Percentiles rank a stretch among this genome's conserved stretches.
phyloP scores from a whole-genome alignment of 2,797 vertebrate genomes.

The Lacerta viridis region DNA sequence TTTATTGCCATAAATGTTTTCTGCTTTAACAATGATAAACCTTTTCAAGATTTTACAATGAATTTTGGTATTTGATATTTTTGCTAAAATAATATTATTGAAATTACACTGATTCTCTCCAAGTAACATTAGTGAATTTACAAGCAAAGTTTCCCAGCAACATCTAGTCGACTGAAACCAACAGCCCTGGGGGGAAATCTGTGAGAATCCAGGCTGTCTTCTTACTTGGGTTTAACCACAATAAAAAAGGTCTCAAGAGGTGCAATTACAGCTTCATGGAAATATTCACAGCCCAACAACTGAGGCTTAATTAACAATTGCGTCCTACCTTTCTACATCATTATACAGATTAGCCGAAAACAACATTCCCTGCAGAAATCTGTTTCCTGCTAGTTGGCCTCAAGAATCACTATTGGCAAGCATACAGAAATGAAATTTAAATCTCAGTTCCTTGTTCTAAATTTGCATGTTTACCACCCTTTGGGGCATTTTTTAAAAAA shows the following conservation, averaged over 20 bases:
- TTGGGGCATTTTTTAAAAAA: neutral
- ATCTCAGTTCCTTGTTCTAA: neutral
- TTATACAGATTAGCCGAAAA: neutral
- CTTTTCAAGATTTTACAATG: neutral
- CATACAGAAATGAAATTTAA: slow-evolving; percentile 5
- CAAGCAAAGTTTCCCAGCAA: slow-evolving; percentile 3
- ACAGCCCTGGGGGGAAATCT: neutral
- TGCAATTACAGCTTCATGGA: slow-evolving; percentile 5
- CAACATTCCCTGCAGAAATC: neutral
- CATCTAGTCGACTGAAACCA: neutral
- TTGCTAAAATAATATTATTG: neutral
- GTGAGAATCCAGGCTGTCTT: slow-evolving; percentile 2
- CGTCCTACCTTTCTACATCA: fast-evolving
- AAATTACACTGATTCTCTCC: neutral
- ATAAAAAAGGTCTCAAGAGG: neutral
- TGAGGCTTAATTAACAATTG: neutral
- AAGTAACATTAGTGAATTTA: slow-evolving; percentile 2
- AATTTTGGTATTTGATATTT: neutral
- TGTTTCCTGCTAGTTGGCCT: neutral
- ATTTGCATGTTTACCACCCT: neutral
- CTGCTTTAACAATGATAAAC: neutral
- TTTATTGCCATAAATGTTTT: neutral
- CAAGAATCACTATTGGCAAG: neutral
- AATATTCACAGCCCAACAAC: slow-evolving; percentile 14
- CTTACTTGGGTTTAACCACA: neutral